phyloP scores from a whole-genome alignment of 1,140 invertebrate genomes.

The Sitobion miscanthi region DNA sequence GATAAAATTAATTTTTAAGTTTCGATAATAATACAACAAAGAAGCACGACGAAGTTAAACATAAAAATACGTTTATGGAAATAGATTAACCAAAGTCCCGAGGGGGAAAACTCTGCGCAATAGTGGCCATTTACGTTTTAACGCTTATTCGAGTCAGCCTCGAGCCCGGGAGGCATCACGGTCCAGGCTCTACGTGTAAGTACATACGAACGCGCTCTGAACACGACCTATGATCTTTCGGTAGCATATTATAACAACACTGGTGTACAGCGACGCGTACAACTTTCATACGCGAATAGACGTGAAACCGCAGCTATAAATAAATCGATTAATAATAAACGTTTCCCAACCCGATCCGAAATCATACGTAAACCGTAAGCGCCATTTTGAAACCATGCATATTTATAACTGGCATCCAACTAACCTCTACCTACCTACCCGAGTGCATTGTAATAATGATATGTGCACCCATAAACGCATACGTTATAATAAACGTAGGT shows the following conservation, averaged over 20 bases:
- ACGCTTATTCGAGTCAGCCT: not conserved
- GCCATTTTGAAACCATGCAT: not conserved
- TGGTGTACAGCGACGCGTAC: not conserved
- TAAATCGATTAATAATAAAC: slow-evolving; percentile 21
- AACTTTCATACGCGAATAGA: not conserved
- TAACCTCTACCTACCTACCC: not conserved
- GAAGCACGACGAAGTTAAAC: not conserved
- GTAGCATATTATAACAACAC: slow-evolving; percentile 22
- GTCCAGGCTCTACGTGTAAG: not conserved
- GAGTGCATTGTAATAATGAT: not conserved
- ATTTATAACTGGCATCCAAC: not conserved
- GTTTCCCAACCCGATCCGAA: not conserved
- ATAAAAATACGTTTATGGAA: not conserved
- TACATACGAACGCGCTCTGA: not conserved
- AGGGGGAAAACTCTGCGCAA: not conserved
- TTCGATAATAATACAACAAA: not conserved
- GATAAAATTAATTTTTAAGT: not conserved
- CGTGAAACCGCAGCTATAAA: not conserved
- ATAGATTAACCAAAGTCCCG: not conserved
- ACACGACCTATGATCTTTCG: slow-evolving; percentile 23
- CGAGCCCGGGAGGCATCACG: not conserved
- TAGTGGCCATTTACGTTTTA: not conserved
- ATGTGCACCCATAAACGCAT: not conserved
- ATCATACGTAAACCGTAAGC: not conserved
- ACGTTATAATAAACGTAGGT: not conserved